Conservation (phyloP, 2,113 vertebrate species). For the Pleuronectes platessa region DNA sequence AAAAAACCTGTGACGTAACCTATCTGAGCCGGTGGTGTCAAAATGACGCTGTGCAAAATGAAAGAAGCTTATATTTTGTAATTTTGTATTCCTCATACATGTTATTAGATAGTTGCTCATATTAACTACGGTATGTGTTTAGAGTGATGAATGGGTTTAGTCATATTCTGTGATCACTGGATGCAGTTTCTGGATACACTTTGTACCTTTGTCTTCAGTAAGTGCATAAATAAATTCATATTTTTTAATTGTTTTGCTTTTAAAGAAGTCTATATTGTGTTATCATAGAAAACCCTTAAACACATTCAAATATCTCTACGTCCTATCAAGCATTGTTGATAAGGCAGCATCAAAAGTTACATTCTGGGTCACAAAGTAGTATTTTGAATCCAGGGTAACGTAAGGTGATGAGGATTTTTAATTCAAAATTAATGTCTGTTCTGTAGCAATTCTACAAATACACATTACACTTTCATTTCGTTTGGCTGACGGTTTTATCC, state of each 20-base stretch:
- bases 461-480: no score
- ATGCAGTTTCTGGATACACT: neutral
- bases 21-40: neutral
- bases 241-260: neutral
- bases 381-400: no score
- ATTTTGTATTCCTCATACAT: neutral
- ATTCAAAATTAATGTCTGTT: no score
- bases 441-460: no score
- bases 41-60: no score
- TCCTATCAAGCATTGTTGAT: no score
- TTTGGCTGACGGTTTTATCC: no score
- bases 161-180: neutral
- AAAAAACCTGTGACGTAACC: neutral
- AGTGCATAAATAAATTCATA: neutral
- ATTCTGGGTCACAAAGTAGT: no score
- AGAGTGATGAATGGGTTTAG: neutral
- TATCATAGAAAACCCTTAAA: no score
- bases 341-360: no score
- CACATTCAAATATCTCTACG: no score
- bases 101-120: neutral
- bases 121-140: neutral
- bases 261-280: neutral
- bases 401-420: no score
- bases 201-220: neutral
- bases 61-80: neutral